Evolutionary conservation across 2,888 invertebrate species (phyloP), one percentile per base, ranked within the genome.

Genomic region (Stenichneumon culpator): DNA sequence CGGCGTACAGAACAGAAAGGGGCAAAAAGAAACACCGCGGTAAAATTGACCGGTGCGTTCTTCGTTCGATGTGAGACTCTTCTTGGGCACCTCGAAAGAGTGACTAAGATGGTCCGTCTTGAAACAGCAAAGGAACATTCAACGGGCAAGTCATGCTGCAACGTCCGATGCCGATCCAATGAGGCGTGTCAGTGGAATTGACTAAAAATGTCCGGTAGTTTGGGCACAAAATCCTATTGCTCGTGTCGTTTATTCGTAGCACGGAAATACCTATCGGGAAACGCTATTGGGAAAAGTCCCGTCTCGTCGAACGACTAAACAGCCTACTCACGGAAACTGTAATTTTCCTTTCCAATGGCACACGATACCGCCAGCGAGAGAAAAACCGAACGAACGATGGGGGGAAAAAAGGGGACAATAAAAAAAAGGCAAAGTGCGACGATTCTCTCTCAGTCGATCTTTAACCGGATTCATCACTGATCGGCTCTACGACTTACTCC

Each of bases 401-500:
- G 25, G 44, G 4, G 1, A 3, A 14, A 25, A 7, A 65, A 63
- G n/a, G 28, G 16, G n/a, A 74, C 36, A 32, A 60, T 25, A 44
- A 54, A n/a, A 39, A 50, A 19, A 25, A 28, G 52, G 25, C 36
- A 67, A 73, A 68, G 36, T 52, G 72, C 28, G 70, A 57, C 54
- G 28, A 63, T 75, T 68, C 77, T 80, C 77, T 74, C 70, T 78
- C 74, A 70, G 32, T 70, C 67, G 78, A 72, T 36, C 63, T 83
- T 57, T 52, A 68, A 77, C 70, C 70, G 65, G 69, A 81, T 84
- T 74, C 82, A 81, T 83, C 67, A 68, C 79, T 78, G 70, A 86
- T 82, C 86, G 84, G 77, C 68, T 79, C 73, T 50, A 70, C 84
- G 68, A 74, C 74, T 80, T 78, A 78, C 68, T 73, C 57, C 44